These are phyloP conservation scores for Philypnodon macrostomus DNA, from an alignment of 2,797 vertebrate genomes.

Conservation along the genomic window DNA sequence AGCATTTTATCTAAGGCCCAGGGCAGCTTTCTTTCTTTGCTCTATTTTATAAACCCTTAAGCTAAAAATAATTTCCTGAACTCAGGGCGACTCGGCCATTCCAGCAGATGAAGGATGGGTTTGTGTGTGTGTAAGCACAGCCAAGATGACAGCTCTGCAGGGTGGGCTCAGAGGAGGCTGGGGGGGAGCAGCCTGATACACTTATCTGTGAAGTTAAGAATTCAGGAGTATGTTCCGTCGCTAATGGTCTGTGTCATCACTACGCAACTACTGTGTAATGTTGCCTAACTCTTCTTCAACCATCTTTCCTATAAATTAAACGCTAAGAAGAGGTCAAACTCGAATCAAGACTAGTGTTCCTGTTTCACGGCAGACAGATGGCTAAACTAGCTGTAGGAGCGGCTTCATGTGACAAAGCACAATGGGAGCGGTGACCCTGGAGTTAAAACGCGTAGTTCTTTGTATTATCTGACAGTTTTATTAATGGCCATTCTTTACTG, in stretches of 20 bases:
- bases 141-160: constrained; percentile 28
- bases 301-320: constrained; percentile 5
- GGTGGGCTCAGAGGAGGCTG: constrained; percentile 10
- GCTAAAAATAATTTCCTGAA: constrained; percentile 73
- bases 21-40: constrained; percentile 28
- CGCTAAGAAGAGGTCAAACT: not conserved
- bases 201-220: constrained; percentile 55
- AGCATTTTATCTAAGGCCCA: constrained; percentile 14
- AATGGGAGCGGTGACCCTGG: constrained; percentile 3
- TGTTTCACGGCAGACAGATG: constrained; percentile 5
- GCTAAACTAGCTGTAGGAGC: not conserved
- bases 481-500: constrained; percentile 9
- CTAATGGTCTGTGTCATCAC: constrained; percentile 62
- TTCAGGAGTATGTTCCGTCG: constrained; percentile 43
- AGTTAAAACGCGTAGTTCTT: constrained; percentile 5
- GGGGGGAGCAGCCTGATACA: constrained; percentile 28
- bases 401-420: constrained; percentile 3
- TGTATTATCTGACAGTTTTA: constrained; percentile 12
- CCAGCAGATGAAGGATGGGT: constrained; percentile 49
- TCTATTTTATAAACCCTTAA: constrained; percentile 39
- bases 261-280: constrained; percentile 58
- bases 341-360: not conserved
- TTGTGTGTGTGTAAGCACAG: constrained; percentile 27
- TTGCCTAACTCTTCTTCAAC: constrained; percentile 22
- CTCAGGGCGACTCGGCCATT: constrained; percentile 50